phyloP scores from a whole-genome alignment of 2,888 invertebrate species.

The Xestia c-nigrum region DNA sequence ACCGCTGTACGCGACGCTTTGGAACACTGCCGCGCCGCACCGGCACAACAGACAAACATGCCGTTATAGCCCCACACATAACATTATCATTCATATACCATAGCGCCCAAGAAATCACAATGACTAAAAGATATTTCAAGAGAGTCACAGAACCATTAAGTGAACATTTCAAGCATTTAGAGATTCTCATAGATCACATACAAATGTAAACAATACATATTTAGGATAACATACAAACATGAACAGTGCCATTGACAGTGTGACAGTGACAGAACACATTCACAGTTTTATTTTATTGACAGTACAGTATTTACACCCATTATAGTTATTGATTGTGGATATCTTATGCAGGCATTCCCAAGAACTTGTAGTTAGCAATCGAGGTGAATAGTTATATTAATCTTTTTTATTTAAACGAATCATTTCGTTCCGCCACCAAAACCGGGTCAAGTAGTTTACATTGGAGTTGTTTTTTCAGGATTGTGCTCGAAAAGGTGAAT shows the following conservation, averaged over 20 bases:
- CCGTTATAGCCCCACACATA: slow-evolving; percentile 82
- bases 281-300: slow-evolving; percentile 33
- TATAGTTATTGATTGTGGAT: slow-evolving; percentile 8
- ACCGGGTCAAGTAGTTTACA: slow-evolving; percentile 56
- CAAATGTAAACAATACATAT: slow-evolving; percentile 42
- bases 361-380: slow-evolving; percentile 32
- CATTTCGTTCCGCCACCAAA: slow-evolving; percentile 58
- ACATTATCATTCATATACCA: slow-evolving; percentile 67
- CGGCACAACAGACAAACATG: slow-evolving; percentile 90
- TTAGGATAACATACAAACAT: slow-evolving; percentile 50
- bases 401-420: slow-evolving; percentile 27
- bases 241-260: slow-evolving; percentile 57
- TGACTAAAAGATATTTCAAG: slow-evolving; percentile 40
- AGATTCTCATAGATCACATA: slow-evolving; percentile 49
- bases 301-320: slow-evolving; percentile 49
- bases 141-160: slow-evolving; percentile 41
- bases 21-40: slow-evolving; percentile 95
- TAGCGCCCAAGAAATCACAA: slow-evolving; percentile 59
- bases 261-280: slow-evolving; percentile 57
- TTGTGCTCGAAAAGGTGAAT: slow-evolving; percentile 2
- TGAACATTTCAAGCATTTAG: slow-evolving; percentile 42
- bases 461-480: slow-evolving; percentile 28
- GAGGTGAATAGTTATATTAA: slow-evolving; percentile 31
- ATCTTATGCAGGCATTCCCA: slow-evolving; percentile 42
- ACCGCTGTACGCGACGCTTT: slow-evolving; percentile 99